Base-by-base conservation (phyloP, 2,113 vertebrate genomes). In the Pelusios castaneus region DNA sequence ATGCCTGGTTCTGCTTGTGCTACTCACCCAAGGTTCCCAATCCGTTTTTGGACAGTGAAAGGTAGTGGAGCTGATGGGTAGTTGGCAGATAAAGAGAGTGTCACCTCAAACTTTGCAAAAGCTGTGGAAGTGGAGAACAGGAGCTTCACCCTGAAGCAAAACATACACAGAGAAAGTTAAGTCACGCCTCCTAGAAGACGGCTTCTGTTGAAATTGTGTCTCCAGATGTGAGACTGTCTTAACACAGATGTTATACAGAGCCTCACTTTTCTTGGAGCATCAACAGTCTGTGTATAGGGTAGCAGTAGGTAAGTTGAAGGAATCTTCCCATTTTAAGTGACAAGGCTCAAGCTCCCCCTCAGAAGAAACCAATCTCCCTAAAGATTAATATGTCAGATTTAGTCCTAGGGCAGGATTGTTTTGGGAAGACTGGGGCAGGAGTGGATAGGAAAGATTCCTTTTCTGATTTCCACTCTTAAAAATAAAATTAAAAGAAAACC, bases 51-150 rank as follows among this genome's bases (percentile, higher is more conserved):
- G 94, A 98, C 81, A 13, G 95, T 96, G 52, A 98, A 98, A 60
- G 94, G 93, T 81, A 98, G 82, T 0, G 93, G 93, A 45, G 93
- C 52, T 52, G 92, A 80, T 10, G 98, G 98, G 89, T 98, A 98
- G 80, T 25, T 43, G 58, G 96, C 89, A 38, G 98, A 97, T 1
- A 98, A 82, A 82, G 82, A 94, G 49, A 98, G 84, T 73, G 88
- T 91, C 95, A 98, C 41, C 84, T 98, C 97, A 96, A 98, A 98
- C 83, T 98, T 98, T 2, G 97, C 96, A 95, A 97, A 97, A 86
- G 96, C 97, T 45, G n/a, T 24, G 0, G 89, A 96, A 80, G 98
- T 95, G 52, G 98, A 98, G 96, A 98, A 98, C 78, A 98, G 88
- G 78, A 98, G 97, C 85, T 88, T 98, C 91, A 98, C 90, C 41